A percentile compares a stretch with the other conserved stretches of the same genome.
These are phyloP conservation scores for Cyprinodon brontotheroides DNA, from an alignment of 2,113 vertebrate species.

Conservation along the genomic window DNA sequence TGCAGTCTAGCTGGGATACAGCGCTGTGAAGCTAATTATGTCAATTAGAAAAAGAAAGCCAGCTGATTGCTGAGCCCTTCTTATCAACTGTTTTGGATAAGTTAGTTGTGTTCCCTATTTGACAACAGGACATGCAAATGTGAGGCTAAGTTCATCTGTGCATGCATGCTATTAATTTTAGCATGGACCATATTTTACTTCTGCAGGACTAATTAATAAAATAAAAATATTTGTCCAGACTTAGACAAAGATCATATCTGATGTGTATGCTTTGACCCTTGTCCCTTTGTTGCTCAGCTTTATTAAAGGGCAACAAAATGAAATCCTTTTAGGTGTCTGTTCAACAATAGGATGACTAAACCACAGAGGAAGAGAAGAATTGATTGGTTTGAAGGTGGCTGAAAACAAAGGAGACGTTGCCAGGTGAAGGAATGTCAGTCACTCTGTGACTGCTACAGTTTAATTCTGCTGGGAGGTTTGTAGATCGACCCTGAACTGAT, in stretches of 20 bases:
- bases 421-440: background rate
- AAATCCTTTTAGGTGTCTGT: background rate
- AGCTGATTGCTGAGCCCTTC: too few relatives aligned
- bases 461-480: conserved; percentile 5
- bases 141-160: background rate
- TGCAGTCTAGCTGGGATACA: too few relatives aligned
- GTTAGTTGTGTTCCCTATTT: background rate
- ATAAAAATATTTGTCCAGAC: background rate
- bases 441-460: background rate
- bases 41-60: too few relatives aligned
- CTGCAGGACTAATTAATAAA: background rate
- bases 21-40: too few relatives aligned
- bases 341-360: background rate
- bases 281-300: background rate
- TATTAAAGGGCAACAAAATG: conserved; percentile 1
- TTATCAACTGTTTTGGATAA: too few relatives aligned
- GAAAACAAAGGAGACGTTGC: background rate
- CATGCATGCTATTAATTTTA: too few relatives aligned
- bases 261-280: background rate
- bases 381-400: conserved; percentile 8
- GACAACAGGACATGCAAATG: background rate
- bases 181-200: background rate
- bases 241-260: background rate
- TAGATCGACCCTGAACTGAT: background rate
- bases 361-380: background rate